Base-by-base conservation (phyloP, 2,113 vertebrate species). In the Atherinomorus stipes region DNA sequence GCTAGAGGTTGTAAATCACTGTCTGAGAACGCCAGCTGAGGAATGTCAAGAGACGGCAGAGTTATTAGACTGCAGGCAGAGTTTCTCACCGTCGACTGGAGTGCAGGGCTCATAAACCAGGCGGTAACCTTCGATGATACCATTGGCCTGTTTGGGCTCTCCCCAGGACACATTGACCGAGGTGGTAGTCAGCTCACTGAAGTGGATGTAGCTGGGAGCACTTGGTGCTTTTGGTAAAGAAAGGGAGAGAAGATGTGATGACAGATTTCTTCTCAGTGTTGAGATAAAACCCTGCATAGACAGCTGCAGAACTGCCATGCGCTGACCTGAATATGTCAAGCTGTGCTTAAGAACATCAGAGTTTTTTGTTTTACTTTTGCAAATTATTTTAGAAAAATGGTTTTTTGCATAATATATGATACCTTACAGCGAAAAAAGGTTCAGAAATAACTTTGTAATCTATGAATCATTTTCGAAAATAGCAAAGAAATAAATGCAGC, bases 151-250 rank as follows among this genome's bases (percentile, higher is more conserved):
- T 1, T 86, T 90, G 0, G 98, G 98, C 0, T 96, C 95, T 42
- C 96, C 98, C 98, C 98, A 99, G 78, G 98, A 98, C 92, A 99
- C 96, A 3, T 99, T 99, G 89, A 99, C 97, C 0, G 98, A 99
- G 0, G 96, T 98, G n/a, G 98, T 98, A 91, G 98, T 99, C 90
- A 99, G 85, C 82, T 99, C 97, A 4, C 96, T 96, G 92, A 99
- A 99, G 64, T 94, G 94, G 89, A 99, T 95, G 18, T 94, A 95
- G 86, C 93, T 85, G 0, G 98, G 97, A 16, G 96, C 92, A 0
- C 95, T 98, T 69, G 98, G 98, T 2, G 97, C 98, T 99, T 90
- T 0, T 2, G 37, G 73, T 28, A 40, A 64, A 80, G 38, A 70
- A 53, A 61, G 13, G 19, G 18, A 18, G 16, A 45, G 13, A 19